Evolutionary conservation across 2,797 vertebrate species (phyloP), one percentile per base, ranked within the genome.

Genomic region (Sylvilagus floridanus): DNA sequence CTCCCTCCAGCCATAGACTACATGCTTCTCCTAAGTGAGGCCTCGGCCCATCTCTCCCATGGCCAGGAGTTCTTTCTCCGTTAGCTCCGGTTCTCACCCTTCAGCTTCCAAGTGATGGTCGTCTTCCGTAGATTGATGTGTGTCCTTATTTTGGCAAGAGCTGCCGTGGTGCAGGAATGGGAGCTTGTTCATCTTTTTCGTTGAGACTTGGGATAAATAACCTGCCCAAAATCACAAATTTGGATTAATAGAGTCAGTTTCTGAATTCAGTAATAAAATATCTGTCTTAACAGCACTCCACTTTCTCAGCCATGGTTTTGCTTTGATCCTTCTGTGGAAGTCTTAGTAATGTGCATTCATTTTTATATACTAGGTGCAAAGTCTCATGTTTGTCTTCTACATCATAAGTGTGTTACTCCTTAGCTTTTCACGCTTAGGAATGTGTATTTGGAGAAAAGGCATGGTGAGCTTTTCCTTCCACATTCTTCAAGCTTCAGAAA

Each of bases 401-500:
- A 30, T 82, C 47, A 10, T 79, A 68, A 62, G 81, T 86, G 3
- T 52, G 42, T 72, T 82, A 24, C 32, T 35, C 42, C 22, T 85
- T 63, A 78, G 22, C 88, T 91, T 84, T 90, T 21, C 37, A 26
- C 19, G 14, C 19, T 87, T 96, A 69, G 26, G 63, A 77, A 69
- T 72, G 22, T 76, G 62, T 71, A 50, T 42, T 54, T 83, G 12
- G 19, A 47, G 0, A 57, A 73, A 77, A 54, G 4, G 3, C 66
- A 8, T 54, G n/a, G 1, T 71, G 7, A 17, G 1, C 11, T 94
- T 94, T 95, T 89, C 35, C 32, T 83, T 47, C n/a, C 62, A 66
- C 30, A 21, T 69, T 95, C 47, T 54, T 93, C 2, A 84, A 79
- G 19, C 52, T 85, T 83, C 77, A 95, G 87, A 91, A 92, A 90